Conservation (phyloP, 2,797 vertebrate species). For the Phaenicophaeus curvirostris region DNA sequence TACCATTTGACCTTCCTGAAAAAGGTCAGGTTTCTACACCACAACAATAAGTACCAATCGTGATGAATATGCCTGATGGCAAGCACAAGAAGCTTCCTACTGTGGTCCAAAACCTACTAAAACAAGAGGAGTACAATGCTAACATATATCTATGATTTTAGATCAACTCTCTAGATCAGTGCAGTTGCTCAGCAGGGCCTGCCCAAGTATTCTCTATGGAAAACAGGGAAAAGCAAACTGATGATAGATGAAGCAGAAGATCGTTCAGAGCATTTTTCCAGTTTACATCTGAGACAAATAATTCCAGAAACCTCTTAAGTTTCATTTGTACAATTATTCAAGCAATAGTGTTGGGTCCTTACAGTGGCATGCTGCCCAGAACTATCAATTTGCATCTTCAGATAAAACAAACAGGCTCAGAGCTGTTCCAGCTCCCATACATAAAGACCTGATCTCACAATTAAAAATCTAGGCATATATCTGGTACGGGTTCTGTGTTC, state of each 20-base stretch:
- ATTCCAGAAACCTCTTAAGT: neutral
- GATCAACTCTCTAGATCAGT: neutral
- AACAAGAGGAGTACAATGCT: neutral
- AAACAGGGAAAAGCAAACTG: neutral
- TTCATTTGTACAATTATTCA: neutral
- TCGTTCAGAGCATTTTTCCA: neutral
- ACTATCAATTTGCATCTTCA: neutral
- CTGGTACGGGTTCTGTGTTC: neutral
- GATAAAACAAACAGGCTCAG: neutral
- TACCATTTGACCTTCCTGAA: neutral
- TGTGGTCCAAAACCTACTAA: neutral
- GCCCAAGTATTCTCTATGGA: neutral
- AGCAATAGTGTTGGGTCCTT: neutral
- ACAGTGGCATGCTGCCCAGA: neutral
- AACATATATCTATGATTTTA: neutral
- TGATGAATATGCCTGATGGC: neutral
- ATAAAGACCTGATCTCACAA: neutral
- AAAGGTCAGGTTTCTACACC: neutral
- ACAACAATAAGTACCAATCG: neutral
- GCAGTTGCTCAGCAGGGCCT: neutral
- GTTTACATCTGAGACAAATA: neutral
- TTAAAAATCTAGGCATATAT: neutral
- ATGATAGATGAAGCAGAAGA: neutral
- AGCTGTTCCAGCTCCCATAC: neutral
- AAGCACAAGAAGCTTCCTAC: neutral